Evolutionary conservation across 2,797 vertebrate species (phyloP).

Genomic region (Rhabdomys pumilio): DNA sequence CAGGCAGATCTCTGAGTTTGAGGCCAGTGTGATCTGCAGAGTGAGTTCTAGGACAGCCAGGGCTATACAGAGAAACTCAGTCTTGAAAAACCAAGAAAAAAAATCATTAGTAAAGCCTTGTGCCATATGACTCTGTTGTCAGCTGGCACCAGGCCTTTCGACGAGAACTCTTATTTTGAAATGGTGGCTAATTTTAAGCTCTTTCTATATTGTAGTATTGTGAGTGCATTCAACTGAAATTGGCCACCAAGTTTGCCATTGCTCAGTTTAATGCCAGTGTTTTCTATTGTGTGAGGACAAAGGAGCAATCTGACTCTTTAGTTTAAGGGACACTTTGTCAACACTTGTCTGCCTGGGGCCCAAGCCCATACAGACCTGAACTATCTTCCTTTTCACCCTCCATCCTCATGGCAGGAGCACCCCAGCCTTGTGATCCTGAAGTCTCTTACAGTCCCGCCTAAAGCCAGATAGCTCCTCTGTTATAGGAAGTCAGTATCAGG

Average conservation of each 20-base stretch:
- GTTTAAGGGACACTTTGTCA: background rate
- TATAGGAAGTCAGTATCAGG: background rate
- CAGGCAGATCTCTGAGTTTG: background rate
- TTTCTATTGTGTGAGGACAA: background rate
- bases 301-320: background rate
- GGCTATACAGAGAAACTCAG: background rate
- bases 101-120: background rate
- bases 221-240: background rate
- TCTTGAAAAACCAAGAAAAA: background rate
- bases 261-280: background rate
- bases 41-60: background rate
- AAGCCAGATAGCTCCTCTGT: background rate
- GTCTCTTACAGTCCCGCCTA: background rate
- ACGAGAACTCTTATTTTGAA: background rate
- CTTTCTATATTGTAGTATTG: too few relatives aligned
- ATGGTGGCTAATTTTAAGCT: background rate
- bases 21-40: background rate
- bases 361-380: background rate
- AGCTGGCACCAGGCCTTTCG: background rate
- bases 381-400: background rate
- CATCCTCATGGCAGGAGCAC: background rate
- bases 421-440: background rate
- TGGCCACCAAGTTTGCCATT: background rate
- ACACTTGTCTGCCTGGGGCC: background rate
- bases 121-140: background rate